Base-by-base conservation (phyloP, 2,888 invertebrate species). In the Zygogramma bicolorata region DNA sequence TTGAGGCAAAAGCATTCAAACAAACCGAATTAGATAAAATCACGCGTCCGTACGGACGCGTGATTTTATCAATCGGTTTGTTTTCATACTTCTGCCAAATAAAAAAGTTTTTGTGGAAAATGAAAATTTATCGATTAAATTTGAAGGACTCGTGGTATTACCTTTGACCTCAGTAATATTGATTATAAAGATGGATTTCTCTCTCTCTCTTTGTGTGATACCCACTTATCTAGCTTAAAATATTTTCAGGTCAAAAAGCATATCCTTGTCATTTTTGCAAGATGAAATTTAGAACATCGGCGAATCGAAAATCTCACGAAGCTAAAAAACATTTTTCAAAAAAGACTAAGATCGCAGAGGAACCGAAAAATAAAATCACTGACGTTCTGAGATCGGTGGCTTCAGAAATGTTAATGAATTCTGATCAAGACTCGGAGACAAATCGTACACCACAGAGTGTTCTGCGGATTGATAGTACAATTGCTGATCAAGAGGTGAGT, bases 301-400 rank as follows among this genome's bases (percentile, higher is more conserved):
- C 92, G 0, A 92, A 92, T 79, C 87, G 91, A 49, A 92, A 92
- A 82, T 89, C 90, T 31, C 93, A 93, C 81, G 87, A 91, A 68
- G 76, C 86, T 18, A 87, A 88, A 5, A 91, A 91, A 75, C 83
- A 80, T 60, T 25, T 76, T 1, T 63, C 25, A 77, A 70, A 73
- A 49, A 76, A 58, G 27, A 70, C 59, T n/a, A 15, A 31, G 8
- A 3, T 7, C 5, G n/a, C 20, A 13, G 62, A 59, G 70, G 70
- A 59, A 65, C 61, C 31, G 71, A 79, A 60, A 70, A 77, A 74
- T 20, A 77, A 73, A 75, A 70, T 78, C 1, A 81, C 76, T 6
- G 71, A 78, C 71, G 66, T 84, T 38, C 60, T 83, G n/a, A 77
- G 79, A 40, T 76, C 79, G 3, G 74, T 81, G 10, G 73, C 77